These are phyloP conservation scores for Ophiodon elongatus DNA, from an alignment of 2,113 vertebrate genomes.

Conservation along the genomic window DNA sequence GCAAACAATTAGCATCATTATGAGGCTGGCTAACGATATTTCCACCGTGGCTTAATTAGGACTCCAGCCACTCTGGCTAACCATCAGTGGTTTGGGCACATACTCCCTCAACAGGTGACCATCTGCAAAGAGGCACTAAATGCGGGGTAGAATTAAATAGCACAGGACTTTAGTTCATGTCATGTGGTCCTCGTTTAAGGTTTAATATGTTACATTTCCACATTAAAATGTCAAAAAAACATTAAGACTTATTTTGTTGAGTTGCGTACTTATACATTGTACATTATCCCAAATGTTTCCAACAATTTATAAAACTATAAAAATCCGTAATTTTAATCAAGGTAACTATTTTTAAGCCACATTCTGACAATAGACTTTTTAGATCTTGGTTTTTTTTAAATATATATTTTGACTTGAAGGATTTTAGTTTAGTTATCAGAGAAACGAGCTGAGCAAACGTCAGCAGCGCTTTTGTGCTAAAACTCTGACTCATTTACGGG, in stretches of 20 bases:
- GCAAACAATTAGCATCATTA: constrained; percentile 73
- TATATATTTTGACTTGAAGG: too few relatives aligned
- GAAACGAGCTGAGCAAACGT: neutral
- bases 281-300: neutral
- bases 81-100: constrained; percentile 62
- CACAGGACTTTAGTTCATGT: neutral
- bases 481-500: too few relatives aligned
- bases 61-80: constrained; percentile 56
- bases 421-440: neutral
- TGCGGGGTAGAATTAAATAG: constrained; percentile 7
- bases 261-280: neutral
- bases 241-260: neutral
- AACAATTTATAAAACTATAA: neutral
- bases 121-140: constrained; percentile 29
- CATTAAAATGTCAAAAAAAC: neutral
- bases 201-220: neutral
- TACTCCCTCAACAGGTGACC: constrained; percentile 62
- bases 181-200: neutral
- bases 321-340: neutral
- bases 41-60: constrained; percentile 66
- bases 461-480: neutral
- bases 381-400: neutral
- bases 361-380: neutral
- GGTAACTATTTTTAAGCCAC: neutral
- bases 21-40: constrained; percentile 43